Evolutionary conservation across 2,888 invertebrate genomes (phyloP), one percentile per base, ranked within the genome.

Genomic region (Cataglyphis rosenhaueri): DNA sequence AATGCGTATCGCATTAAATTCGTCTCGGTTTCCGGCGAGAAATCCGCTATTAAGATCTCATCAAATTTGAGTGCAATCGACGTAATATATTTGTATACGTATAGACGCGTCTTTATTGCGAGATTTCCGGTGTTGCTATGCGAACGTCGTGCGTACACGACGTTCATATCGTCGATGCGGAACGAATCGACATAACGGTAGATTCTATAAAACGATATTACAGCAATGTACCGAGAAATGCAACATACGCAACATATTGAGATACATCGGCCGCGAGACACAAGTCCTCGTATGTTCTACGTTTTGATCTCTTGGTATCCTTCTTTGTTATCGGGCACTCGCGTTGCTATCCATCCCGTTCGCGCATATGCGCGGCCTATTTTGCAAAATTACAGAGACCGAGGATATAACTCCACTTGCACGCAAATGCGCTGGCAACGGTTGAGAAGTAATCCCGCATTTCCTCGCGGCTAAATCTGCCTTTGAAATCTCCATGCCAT

Each of bases 111-210:
- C 41, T 59, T 59, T 59, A 59, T 25, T 82, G 76, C 85, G 68
- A 87, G 85, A 79, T 89, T 91, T 88, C 87, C 89, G 90, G 84
- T 84, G 90, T 90, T 90, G 89, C 90, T 84, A 88, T 86, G 89
- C 90, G 81, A 86, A 76, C 65, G 70, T 71, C 75, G 64, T 79
- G 81, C 84, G 71, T 84, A 68, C 70, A 76, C 61, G 75, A 65
- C 68, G 83, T 71, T 83, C 84, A 70, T 82, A 81, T 79, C 85
- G 83, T 86, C 90, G 88, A 92, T 91, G 90, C 92, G 89, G 88
- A 91, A 92, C 91, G 87, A 88, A 92, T 92, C 89, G 86, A 83
- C 84, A 71, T 91, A 93, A 92, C 93, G 92, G 93, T 92, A 91
- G 89, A 92, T 91, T 79, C 89, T 85, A 90, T 90, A 85, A 87